phyloP scores from a whole-genome alignment of 2,113 vertebrate genomes.

The Trochalopteron elliotii region DNA sequence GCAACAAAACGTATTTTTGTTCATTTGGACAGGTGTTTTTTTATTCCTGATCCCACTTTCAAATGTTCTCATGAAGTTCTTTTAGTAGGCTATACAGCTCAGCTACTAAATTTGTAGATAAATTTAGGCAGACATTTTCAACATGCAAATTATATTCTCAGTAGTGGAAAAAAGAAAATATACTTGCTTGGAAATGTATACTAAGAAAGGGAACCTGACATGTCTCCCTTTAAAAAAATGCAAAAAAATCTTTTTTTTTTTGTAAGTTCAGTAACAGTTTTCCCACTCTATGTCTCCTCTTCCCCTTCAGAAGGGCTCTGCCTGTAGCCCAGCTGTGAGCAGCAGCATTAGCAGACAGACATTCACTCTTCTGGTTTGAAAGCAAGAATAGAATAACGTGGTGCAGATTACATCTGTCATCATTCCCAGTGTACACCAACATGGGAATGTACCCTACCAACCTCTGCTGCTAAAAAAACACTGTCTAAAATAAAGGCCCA shows the following conservation, averaged over 20 bases:
- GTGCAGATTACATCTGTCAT: background rate
- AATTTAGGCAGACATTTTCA: background rate
- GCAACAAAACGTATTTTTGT: background rate
- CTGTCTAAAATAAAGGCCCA: background rate
- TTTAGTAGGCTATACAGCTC: background rate
- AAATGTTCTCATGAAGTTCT: background rate
- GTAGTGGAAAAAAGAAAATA: background rate
- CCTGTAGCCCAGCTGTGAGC: background rate
- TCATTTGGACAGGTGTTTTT: background rate
- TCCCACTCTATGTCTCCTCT: background rate
- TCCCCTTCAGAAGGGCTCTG: background rate
- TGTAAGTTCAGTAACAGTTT: background rate
- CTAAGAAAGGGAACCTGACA: background rate
- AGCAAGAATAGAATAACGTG: background rate
- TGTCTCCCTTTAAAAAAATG: background rate
- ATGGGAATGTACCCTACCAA: background rate
- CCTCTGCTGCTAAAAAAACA: background rate
- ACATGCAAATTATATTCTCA: background rate
- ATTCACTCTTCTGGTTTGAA: background rate
- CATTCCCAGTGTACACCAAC: background rate
- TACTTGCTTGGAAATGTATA: background rate
- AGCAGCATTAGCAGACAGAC: background rate
- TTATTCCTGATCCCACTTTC: background rate
- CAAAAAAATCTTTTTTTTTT: background rate
- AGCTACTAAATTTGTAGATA: background rate